phyloP scores from a whole-genome alignment of 2,888 invertebrate genomes.

The Lepas anatifera region DNA sequence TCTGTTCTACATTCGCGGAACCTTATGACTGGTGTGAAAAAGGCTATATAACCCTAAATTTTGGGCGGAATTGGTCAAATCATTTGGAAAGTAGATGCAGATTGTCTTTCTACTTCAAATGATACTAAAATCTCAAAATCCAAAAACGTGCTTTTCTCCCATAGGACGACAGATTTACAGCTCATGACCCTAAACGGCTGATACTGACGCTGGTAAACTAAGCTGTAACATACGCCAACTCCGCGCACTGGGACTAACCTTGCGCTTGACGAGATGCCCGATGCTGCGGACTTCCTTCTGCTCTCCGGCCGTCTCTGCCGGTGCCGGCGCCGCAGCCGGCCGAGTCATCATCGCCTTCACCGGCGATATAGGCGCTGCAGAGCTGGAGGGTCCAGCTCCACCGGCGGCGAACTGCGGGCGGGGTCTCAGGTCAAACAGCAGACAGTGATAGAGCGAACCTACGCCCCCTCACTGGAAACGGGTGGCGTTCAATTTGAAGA shows the following conservation, averaged over 20 bases:
- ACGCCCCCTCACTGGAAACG: no score
- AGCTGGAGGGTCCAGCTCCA: neutral
- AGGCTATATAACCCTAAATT: no score
- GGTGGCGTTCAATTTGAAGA: no score
- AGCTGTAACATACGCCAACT: neutral
- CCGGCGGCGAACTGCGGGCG: neutral
- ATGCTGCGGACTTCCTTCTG: neutral
- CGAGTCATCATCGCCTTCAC: slow-evolving; percentile 4
- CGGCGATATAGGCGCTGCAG: neutral
- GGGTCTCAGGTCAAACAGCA: no score
- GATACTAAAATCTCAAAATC: neutral
- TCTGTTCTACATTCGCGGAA: no score
- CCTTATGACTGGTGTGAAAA: no score
- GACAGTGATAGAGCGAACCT: no score
- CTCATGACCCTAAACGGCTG: neutral
- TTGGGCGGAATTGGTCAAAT: no score
- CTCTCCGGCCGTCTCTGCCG: neutral
- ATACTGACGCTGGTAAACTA: neutral
- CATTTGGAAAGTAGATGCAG: no score
- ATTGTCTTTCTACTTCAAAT: no score
- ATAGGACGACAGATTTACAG: neutral
- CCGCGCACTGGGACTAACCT: neutral
- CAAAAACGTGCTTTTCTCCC: neutral
- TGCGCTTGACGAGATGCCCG: slow-evolving; percentile 1
- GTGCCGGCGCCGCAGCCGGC: neutral